Evolutionary conservation across 92 coral and sea anemone species (phyloP).

Genomic region (Zoanthus sociatus): DNA sequence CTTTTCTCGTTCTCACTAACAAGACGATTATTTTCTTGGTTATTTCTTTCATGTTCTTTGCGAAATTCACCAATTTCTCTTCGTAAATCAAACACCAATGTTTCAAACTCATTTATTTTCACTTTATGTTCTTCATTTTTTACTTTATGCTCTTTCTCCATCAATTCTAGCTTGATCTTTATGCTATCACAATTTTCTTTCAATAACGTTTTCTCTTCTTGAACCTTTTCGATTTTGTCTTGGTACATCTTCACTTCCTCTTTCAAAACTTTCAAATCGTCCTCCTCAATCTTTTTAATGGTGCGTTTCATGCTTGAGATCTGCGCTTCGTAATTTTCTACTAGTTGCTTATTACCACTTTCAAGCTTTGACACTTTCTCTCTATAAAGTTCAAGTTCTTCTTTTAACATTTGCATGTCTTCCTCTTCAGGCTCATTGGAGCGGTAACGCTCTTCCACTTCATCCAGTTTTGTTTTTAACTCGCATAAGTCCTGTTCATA

Average conservation of each 20-base stretch:
- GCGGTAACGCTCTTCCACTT: constrained; percentile 80
- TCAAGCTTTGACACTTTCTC: constrained; percentile 78
- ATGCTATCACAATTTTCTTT: constrained; percentile 61
- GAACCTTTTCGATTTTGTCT: constrained; percentile 72
- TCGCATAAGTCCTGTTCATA: constrained; percentile 79
- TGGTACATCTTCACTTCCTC: constrained; percentile 84
- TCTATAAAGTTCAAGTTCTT: constrained; percentile 79
- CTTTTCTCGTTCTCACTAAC: constrained; percentile 44
- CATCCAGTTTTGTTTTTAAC: constrained; percentile 73
- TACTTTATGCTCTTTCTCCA: constrained; percentile 41
- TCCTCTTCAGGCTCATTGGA: constrained; percentile 78
- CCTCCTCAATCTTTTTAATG: constrained; percentile 80
- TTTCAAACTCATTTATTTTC: constrained; percentile 48
- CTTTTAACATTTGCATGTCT: constrained; percentile 66
- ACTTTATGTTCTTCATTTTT: constrained; percentile 49
- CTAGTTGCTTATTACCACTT: constrained; percentile 76
- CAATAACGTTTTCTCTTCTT: constrained; percentile 68
- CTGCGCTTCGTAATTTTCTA: constrained; percentile 88
- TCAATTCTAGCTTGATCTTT: constrained; percentile 48
- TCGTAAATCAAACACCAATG: constrained; percentile 57
- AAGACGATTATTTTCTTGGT: constrained; percentile 36
- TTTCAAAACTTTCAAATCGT: constrained; percentile 79
- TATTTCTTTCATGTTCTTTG: constrained; percentile 23
- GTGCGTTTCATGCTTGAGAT: constrained; percentile 72
- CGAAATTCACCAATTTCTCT: constrained; percentile 34